A percentile compares a stretch with the other conserved stretches of the same genome.
These are phyloP conservation scores for Drosophila hamatofila DNA, from an alignment of 2,888 invertebrate genomes.

Conservation along the genomic window DNA sequence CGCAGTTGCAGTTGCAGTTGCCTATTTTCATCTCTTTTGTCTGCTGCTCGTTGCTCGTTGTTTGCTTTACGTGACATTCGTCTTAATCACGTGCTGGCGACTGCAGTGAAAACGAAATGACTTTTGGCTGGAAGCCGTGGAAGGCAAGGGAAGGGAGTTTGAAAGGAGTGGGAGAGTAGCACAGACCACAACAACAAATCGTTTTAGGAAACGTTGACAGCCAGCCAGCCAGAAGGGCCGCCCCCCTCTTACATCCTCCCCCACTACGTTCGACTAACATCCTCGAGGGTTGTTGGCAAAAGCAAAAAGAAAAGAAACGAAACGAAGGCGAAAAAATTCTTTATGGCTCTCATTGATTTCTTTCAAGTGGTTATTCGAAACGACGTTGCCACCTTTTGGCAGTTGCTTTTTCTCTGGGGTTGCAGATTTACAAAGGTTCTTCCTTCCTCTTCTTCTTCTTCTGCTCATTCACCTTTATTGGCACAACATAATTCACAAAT, in stretches of 20 bases:
- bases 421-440: conserved; percentile 15
- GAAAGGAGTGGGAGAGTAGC: background rate
- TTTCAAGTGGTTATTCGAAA: conserved; percentile 55
- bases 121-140: conserved; percentile 4
- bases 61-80: conserved; percentile 67
- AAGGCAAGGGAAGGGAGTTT: background rate
- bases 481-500: conserved; percentile 48
- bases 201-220: conserved; percentile 59
- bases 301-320: conserved; percentile 24
- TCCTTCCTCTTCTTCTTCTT: conserved; percentile 9
- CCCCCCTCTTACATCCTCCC: background rate
- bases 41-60: conserved; percentile 45
- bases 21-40: conserved; percentile 51
- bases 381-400: conserved; percentile 52
- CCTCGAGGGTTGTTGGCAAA: conserved; percentile 58
- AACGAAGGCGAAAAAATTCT: conserved; percentile 22
- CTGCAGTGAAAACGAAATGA: conserved; percentile 50
- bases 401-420: conserved; percentile 28
- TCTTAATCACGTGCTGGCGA: conserved; percentile 59
- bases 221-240: conserved; percentile 50
- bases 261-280: conserved; percentile 2
- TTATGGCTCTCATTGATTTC: conserved; percentile 68
- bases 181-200: conserved; percentile 61
- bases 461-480: conserved; percentile 29
- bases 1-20: conserved; percentile 35